phyloP scores from a whole-genome alignment of 1,140 invertebrate species.

The Eciton burchellii region DNA sequence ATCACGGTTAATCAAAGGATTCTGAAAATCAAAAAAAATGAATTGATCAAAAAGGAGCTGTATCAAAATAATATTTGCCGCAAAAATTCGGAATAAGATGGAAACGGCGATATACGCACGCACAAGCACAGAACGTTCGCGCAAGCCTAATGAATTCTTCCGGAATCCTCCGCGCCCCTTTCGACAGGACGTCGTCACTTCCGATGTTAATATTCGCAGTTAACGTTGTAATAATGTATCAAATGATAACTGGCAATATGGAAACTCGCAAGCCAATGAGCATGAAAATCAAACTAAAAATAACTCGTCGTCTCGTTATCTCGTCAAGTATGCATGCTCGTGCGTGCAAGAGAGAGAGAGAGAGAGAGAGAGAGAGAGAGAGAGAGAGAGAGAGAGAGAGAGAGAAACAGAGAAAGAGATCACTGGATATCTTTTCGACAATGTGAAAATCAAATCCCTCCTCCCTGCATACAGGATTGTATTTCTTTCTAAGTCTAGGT shows the following conservation, averaged over 20 bases:
- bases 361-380: neutral
- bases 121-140: slow-evolving; percentile 50
- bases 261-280: slow-evolving; percentile 73
- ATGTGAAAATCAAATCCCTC: slow-evolving; percentile 65
- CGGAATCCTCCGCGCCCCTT: slow-evolving; percentile 50
- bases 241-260: slow-evolving; percentile 66
- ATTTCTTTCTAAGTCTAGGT: slow-evolving; percentile 74
- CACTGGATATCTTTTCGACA: slow-evolving; percentile 56
- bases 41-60: slow-evolving; percentile 30
- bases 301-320: slow-evolving; percentile 65
- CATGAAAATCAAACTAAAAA: slow-evolving; percentile 77
- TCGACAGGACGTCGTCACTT: slow-evolving; percentile 57
- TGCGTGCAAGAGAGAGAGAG: neutral
- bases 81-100: neutral
- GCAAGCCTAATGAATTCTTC: slow-evolving; percentile 53
- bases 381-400: slow-evolving; percentile 24
- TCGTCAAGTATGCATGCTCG: slow-evolving; percentile 46
- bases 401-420: slow-evolving; percentile 33
- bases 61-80: slow-evolving; percentile 37
- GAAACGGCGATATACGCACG: neutral
- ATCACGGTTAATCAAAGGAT: slow-evolving; percentile 42
- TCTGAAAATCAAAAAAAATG: slow-evolving; percentile 31
- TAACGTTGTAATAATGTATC: slow-evolving; percentile 61
- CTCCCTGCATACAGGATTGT: slow-evolving; percentile 66
- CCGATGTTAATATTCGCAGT: slow-evolving; percentile 57